These are phyloP conservation scores for Coptotermes formosanus DNA, from an alignment of 1,140 invertebrate genomes.

Conservation along the genomic window DNA sequence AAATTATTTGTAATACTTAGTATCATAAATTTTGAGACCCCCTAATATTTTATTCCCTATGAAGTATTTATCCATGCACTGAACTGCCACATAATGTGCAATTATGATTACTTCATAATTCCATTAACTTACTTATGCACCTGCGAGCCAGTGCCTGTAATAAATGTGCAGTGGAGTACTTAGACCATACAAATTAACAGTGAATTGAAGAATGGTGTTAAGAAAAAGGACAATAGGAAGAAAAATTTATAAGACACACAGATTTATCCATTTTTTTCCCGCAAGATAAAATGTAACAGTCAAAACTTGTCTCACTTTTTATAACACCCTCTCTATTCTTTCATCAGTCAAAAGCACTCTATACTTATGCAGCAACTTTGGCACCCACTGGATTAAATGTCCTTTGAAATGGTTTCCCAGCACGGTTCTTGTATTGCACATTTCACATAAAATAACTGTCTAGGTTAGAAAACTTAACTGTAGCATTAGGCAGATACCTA, in stretches of 20 bases:
- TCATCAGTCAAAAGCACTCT: not conserved
- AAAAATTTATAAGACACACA: not conserved
- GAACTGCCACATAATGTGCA: not conserved
- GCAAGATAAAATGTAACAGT: not conserved
- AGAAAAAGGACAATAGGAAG: not conserved
- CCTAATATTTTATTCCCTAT: not conserved
- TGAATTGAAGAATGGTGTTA: not conserved
- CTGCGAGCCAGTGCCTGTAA: not conserved
- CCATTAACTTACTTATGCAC: not conserved
- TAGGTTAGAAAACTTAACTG: not conserved
- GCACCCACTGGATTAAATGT: not conserved
- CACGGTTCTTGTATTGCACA: not conserved
- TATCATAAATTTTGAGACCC: not conserved
- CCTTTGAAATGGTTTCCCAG: not conserved
- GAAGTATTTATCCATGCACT: not conserved
- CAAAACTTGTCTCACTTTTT: not conserved
- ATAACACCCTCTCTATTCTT: not conserved
- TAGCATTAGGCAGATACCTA: not conserved
- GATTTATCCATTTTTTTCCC: not conserved
- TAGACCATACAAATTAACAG: not conserved
- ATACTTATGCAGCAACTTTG: not conserved
- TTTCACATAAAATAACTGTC: not conserved
- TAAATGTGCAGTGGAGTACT: not conserved
- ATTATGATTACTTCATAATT: not conserved
- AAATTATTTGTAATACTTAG: too few species aligned